Conservation (phyloP, 1,140 invertebrate genomes). For the Drosophila bipectinata region DNA sequence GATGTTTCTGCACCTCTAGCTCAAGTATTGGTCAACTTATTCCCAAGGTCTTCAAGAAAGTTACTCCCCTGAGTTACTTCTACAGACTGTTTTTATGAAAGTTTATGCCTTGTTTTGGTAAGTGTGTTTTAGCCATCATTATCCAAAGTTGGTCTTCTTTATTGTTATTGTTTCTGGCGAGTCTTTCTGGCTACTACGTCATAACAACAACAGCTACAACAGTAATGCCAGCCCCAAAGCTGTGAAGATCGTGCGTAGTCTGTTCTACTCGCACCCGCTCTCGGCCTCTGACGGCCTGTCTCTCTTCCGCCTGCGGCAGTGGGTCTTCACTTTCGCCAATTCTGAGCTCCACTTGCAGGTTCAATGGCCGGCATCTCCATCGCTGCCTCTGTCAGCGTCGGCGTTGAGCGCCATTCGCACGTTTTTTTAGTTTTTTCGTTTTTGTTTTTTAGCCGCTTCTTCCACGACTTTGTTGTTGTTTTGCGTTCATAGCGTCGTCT, state of each 20-base stretch:
- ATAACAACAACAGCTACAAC: conserved; percentile 38
- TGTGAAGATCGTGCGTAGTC: conserved; percentile 38
- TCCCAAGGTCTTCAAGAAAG: too few species aligned
- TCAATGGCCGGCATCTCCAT: conserved; percentile 54
- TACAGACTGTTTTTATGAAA: too few species aligned
- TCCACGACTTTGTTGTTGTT: conserved; percentile 11
- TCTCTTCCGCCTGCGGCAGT: conserved; percentile 68
- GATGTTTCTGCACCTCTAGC: too few species aligned
- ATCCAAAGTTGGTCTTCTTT: background rate
- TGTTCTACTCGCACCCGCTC: conserved; percentile 18
- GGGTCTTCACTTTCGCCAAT: conserved; percentile 82
- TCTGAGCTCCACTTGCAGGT: conserved; percentile 79
- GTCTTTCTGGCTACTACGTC: conserved; percentile 68
- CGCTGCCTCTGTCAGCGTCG: conserved; percentile 19
- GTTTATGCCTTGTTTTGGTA: background rate
- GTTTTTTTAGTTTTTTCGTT: conserved; percentile 34
- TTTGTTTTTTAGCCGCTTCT: conserved; percentile 14
- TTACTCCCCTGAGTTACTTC: too few species aligned
- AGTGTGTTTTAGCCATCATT: conserved; percentile 5
- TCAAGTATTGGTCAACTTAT: too few species aligned
- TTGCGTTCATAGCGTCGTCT: conserved; percentile 27
- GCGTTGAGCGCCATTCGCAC: conserved; percentile 73
- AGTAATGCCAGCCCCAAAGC: conserved; percentile 1
- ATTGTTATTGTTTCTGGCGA: conserved; percentile 55
- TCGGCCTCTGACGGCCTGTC: conserved; percentile 8